Evolutionary conservation across 2,888 invertebrate species (phyloP).

Genomic region (Agrilus cyanescens): DNA sequence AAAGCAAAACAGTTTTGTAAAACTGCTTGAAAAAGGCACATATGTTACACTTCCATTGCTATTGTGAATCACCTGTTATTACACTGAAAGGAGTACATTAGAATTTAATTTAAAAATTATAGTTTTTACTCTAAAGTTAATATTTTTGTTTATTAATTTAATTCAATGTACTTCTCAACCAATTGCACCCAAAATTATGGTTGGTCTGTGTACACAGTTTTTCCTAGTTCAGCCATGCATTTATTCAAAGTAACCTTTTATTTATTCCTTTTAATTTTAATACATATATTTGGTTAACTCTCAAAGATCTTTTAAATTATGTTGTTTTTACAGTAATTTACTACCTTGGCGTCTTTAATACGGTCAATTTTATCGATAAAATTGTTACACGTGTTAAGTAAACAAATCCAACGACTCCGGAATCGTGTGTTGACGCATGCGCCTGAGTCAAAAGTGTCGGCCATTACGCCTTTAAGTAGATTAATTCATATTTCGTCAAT

Average conservation of each 20-base stretch:
- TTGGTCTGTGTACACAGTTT: constrained; percentile 29
- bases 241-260: constrained; percentile 11
- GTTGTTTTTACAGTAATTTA: too few species aligned
- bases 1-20: too few species aligned
- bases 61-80: constrained; percentile 33
- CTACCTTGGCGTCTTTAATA: too few species aligned
- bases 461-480: too few species aligned
- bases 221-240: constrained; percentile 10
- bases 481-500: too few species aligned
- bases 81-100: constrained; percentile 20
- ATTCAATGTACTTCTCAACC: constrained; percentile 5
- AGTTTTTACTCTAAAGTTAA: too few species aligned
- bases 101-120: constrained; percentile 5
- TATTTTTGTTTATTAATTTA: constrained; percentile 5
- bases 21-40: constrained; percentile 9
- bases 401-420: too few species aligned
- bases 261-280: constrained; percentile 7
- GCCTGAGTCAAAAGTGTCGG: too few species aligned
- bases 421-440: too few species aligned
- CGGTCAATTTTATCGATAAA: too few species aligned
- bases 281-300: neutral
- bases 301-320: neutral
- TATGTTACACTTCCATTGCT: constrained; percentile 16
- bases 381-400: too few species aligned
- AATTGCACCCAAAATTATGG: constrained; percentile 15